Evolutionary conservation across 2,797 vertebrate species (phyloP).

Genomic region (Sebastes oblongus): DNA sequence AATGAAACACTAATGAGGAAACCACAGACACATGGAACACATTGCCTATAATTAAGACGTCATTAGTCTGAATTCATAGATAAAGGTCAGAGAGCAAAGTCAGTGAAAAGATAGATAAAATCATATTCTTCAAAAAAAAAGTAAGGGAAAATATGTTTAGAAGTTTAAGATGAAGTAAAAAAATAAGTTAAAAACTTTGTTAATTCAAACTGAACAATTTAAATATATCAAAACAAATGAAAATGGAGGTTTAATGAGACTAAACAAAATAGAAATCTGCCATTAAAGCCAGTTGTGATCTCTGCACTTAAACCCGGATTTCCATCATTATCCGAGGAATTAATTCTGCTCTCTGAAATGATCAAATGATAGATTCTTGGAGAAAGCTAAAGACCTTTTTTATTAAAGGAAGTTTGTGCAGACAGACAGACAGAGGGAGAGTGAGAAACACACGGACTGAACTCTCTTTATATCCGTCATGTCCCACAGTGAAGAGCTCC

Average conservation of each 20-base stretch:
- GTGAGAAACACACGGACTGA: not conserved
- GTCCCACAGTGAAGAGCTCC: constrained; percentile 45
- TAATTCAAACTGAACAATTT: not conserved
- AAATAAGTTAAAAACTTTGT: not conserved
- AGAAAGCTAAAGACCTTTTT: not conserved
- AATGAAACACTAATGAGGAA: not conserved
- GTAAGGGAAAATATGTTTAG: no score
- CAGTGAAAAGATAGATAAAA: not conserved
- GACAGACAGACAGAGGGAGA: not conserved
- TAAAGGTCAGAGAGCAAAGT: not conserved
- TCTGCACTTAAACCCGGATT: not conserved
- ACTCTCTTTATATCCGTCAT: constrained; percentile 38
- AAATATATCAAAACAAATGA: not conserved
- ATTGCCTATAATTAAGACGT: not conserved
- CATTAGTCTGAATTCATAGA: not conserved
- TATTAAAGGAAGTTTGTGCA: not conserved
- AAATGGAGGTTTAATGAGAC: not conserved
- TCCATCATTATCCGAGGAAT: not conserved
- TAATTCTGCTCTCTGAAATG: not conserved
- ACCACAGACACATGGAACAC: not conserved
- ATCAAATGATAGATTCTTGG: not conserved
- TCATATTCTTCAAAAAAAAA: not conserved
- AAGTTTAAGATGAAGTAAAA: no score
- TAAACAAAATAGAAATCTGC: not conserved
- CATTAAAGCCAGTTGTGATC: not conserved